phyloP scores from a whole-genome alignment of 2,113 vertebrate genomes.

The Struthio camelus region DNA sequence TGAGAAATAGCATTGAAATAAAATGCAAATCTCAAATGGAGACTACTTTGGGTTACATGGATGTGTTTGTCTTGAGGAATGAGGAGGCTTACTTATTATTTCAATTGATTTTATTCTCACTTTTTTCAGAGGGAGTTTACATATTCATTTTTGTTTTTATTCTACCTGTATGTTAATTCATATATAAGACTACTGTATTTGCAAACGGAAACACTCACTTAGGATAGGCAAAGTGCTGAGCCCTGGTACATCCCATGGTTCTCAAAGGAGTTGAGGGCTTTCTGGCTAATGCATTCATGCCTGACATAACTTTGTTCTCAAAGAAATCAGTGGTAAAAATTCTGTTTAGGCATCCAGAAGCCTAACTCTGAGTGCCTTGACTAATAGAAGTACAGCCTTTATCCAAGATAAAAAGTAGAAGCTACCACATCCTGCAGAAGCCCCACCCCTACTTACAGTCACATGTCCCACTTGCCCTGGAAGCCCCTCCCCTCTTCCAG shows the following conservation, averaged over 20 bases:
- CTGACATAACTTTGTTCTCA: background rate
- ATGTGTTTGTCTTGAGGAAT: background rate
- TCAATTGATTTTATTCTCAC: background rate
- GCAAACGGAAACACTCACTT: background rate
- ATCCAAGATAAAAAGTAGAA: background rate
- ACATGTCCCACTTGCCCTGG: background rate
- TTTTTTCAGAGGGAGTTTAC: too few relatives aligned
- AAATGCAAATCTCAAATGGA: background rate
- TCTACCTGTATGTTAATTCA: background rate
- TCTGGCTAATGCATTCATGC: background rate
- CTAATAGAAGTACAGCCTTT: background rate
- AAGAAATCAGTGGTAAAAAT: too few relatives aligned
- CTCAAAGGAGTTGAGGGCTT: background rate
- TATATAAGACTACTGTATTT: background rate
- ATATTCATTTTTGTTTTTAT: background rate
- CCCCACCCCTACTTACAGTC: background rate
- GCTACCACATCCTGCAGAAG: background rate
- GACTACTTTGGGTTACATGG: background rate
- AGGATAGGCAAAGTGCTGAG: background rate
- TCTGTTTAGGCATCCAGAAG: too few relatives aligned
- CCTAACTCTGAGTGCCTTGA: background rate
- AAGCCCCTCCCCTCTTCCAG: background rate
- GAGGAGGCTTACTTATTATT: background rate
- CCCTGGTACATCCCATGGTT: background rate
- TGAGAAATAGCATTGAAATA: background rate